phyloP scores from a whole-genome alignment of 2,113 vertebrate species.

The Cromileptes altivelis region DNA sequence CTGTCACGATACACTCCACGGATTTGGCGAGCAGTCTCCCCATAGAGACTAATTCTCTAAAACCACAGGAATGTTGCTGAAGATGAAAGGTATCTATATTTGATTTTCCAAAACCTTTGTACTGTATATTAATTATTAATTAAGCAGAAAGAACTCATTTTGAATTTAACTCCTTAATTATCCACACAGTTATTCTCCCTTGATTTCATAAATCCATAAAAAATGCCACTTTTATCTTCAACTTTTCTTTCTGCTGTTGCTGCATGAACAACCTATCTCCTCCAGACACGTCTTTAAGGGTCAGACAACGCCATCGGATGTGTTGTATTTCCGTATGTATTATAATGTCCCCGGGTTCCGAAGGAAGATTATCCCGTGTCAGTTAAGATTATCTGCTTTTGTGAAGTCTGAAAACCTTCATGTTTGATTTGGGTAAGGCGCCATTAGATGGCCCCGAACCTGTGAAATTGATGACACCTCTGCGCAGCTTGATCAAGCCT shows the following conservation, averaged over 20 bases:
- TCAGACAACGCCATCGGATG: conserved; percentile 43
- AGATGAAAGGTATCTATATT: conserved; percentile 66
- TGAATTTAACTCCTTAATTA: conserved; percentile 52
- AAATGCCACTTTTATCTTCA: conserved; percentile 39
- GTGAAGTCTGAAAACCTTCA: conserved; percentile 30
- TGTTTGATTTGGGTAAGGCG: conserved; percentile 9
- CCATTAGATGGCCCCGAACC: conserved; percentile 12
- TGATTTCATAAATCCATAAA: conserved; percentile 24
- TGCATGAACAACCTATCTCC: conserved; percentile 53
- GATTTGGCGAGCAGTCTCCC: conserved; percentile 20
- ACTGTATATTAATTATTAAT: conserved; percentile 52
- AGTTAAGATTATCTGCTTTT: conserved; percentile 45
- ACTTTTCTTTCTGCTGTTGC: conserved; percentile 3
- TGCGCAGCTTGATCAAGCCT: conserved; percentile 55
- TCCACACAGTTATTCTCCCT: not conserved
- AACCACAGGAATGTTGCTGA: conserved; percentile 20
- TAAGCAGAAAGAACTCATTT: conserved; percentile 31
- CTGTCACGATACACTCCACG: conserved; percentile 23
- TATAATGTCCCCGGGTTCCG: conserved; percentile 41
- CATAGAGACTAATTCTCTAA: conserved; percentile 30
- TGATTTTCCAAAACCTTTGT: conserved; percentile 60
- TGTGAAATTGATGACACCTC: conserved; percentile 45
- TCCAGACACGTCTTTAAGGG: conserved; percentile 43
- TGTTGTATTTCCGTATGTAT: conserved; percentile 57
- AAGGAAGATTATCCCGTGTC: conserved; percentile 60